Conservation (phyloP, 2,797 vertebrate genomes). For the Agapornis canus region DNA sequence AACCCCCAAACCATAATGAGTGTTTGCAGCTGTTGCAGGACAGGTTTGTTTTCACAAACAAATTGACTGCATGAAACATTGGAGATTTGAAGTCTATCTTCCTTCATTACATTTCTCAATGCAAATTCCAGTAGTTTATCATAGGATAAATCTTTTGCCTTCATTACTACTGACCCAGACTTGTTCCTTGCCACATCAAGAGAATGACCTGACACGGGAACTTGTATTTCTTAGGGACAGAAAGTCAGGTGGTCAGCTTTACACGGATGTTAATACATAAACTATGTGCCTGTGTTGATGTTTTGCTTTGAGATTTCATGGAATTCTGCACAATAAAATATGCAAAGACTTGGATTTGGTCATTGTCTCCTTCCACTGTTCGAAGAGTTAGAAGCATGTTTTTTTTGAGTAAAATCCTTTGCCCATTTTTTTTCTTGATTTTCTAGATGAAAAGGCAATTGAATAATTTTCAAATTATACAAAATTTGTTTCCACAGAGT, state of each 20-base stretch:
- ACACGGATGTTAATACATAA: neutral
- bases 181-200: neutral
- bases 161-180: neutral
- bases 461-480: neutral
- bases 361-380: neutral
- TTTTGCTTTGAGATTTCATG: neutral
- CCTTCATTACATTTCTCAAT: neutral
- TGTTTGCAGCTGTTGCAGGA: neutral
- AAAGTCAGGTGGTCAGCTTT: neutral
- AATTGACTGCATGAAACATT: accelerated
- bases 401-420: neutral
- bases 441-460: neutral
- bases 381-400: neutral
- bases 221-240: neutral
- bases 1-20: neutral
- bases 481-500: neutral
- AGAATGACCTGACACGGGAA: neutral
- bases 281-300: neutral
- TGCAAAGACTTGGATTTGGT: neutral
- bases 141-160: neutral
- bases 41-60: neutral
- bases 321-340: neutral
- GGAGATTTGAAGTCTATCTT: neutral
- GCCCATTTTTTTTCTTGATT: neutral
- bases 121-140: neutral